These are phyloP conservation scores for Agrilus cyanescens DNA, from an alignment of 2,888 invertebrate species.

Conservation along the genomic window DNA sequence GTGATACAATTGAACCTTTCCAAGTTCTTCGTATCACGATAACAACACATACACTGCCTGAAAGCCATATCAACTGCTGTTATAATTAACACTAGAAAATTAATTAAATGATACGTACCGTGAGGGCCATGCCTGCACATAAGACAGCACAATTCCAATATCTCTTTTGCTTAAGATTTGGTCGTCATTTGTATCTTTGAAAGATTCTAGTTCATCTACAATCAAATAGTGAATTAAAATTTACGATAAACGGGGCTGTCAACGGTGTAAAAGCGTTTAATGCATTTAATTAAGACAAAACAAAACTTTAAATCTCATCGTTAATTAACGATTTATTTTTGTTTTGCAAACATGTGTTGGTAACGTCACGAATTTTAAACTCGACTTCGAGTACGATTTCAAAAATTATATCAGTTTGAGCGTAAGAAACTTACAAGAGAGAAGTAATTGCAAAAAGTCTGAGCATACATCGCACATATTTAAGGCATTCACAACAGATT, in stretches of 20 bases:
- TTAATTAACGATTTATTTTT: slow-evolving; percentile 1
- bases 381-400: too few species aligned
- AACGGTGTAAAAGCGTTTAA: not conserved
- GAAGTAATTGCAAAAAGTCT: slow-evolving; percentile 84
- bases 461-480: slow-evolving; percentile 90
- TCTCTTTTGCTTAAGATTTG: slow-evolving; percentile 65
- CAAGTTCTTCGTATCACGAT: slow-evolving; percentile 83
- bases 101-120: slow-evolving; percentile 41
- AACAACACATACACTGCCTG: slow-evolving; percentile 93
- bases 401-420: slow-evolving; percentile 1
- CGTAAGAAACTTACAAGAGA: slow-evolving; percentile 54
- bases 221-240: slow-evolving; percentile 17
- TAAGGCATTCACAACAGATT: slow-evolving; percentile 17
- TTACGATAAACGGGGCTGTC: not conserved
- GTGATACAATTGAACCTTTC: slow-evolving; percentile 82
- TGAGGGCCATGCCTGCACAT: slow-evolving; percentile 82
- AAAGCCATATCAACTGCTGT: slow-evolving; percentile 21
- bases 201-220: slow-evolving; percentile 69
- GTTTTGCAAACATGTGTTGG: not conserved
- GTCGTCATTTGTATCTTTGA: slow-evolving; percentile 65
- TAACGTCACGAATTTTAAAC: too few species aligned
- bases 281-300: slow-evolving; percentile 2
- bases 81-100: slow-evolving; percentile 9
- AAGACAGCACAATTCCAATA: slow-evolving; percentile 70
- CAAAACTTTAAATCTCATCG: not conserved